Evolutionary conservation across 2,113 vertebrate genomes (phyloP), one percentile per base, ranked within the genome.

Genomic region (Cnemophilus loriae): DNA sequence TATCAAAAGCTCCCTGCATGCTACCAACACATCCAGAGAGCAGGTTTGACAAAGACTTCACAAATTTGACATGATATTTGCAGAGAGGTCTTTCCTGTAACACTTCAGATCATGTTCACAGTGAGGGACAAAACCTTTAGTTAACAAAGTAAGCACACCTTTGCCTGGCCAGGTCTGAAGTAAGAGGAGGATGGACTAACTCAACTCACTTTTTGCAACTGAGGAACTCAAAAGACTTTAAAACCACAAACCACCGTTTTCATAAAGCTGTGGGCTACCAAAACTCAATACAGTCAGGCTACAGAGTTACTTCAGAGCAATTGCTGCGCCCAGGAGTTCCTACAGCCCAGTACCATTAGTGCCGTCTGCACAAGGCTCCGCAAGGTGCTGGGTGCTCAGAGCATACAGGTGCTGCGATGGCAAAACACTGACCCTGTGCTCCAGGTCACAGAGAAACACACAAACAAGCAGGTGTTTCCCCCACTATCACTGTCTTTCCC

Each of bases 191-290:
- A 97, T 85, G 70, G 96, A 95, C 94, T 77, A 63, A 71, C 39
- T 90, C 84, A 87, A 91, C 39, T 92, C 90, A 93, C 92, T 96
- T 97, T 98, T 68, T 90, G 96, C 97, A 97, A 93, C 98, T 69
- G 93, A 98, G 98, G 95, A 97, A 97, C 96, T 41, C 13, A 0
- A 22, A 74, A 78, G 24, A n/a, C n/a, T 74, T 46, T 27, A 65
- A 75, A 82, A 61, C 18, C 32, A 64, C 22, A 41, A 85, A 56
- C 10, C 28, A 28, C 17, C 65, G 5, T 44, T 80, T 92, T 53
- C 47, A 19, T 13, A 80, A 14, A 44, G 30, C 60, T 68, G 47
- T 53, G 78, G 42, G 50, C 27, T 59, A 47, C 47, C 69, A 55
- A 55, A 87, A 3, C 33, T 70, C 64, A 37, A 35, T 7, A 24